Evolutionary conservation across 2,113 vertebrate genomes (phyloP).

Genomic region (Sinocyclocheilus anshuiensis): DNA sequence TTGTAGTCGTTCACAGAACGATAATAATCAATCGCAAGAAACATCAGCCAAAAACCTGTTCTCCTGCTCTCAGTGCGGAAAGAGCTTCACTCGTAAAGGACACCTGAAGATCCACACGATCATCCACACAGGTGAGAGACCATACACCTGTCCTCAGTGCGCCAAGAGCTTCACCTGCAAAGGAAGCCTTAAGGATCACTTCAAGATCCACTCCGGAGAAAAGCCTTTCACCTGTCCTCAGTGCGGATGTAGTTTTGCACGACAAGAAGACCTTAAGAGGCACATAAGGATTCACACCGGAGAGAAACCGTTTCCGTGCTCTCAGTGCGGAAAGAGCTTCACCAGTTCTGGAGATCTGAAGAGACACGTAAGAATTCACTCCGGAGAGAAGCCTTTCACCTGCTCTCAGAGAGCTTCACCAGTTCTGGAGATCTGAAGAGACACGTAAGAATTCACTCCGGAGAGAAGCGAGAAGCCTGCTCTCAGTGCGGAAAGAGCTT

Average conservation of each 20-base stretch:
- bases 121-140: slow-evolving; percentile 16
- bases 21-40: neutral
- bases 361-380: slow-evolving; percentile 3
- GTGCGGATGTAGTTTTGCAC: slow-evolving; percentile 18
- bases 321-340: neutral
- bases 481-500: too few species aligned
- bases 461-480: too few species aligned
- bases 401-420: too few species aligned
- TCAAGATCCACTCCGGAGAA: slow-evolving; percentile 14
- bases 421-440: too few species aligned
- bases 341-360: slow-evolving; percentile 22
- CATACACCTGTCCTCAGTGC: slow-evolving; percentile 22
- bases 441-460: too few species aligned
- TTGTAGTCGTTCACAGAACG: neutral
- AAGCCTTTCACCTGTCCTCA: slow-evolving; percentile 15
- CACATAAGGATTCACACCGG: slow-evolving; percentile 18
- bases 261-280: slow-evolving; percentile 18
- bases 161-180: slow-evolving; percentile 9
- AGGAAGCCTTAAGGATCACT: slow-evolving; percentile 31
- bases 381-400: slow-evolving; percentile 4
- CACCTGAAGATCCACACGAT: slow-evolving; percentile 10
- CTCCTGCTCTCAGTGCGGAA: slow-evolving; percentile 9
- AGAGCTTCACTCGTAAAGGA: slow-evolving; percentile 28
- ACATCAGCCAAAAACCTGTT: neutral
- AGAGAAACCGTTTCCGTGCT: slow-evolving; percentile 4